These are phyloP conservation scores for Corythornis leucogaster DNA, from an alignment of 2,797 vertebrate species.

Conservation along the genomic window DNA sequence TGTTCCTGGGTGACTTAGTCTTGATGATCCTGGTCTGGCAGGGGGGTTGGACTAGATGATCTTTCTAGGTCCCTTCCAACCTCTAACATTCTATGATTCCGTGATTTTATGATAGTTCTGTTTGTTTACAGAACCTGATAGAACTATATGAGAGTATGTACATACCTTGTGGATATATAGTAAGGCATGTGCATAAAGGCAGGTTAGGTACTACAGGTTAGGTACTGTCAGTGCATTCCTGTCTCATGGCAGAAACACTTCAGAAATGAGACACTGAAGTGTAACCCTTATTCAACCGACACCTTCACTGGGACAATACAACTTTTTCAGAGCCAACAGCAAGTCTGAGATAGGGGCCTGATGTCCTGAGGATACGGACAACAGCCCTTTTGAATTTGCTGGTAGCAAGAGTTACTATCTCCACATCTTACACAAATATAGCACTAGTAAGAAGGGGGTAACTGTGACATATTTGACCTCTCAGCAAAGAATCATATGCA, in stretches of 20 bases:
- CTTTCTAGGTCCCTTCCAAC: no score
- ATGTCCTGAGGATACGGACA: background rate
- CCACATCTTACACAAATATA: background rate
- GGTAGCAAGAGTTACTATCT: background rate
- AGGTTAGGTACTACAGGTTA: background rate
- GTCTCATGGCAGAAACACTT: background rate
- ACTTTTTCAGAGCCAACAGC: background rate
- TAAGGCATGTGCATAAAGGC: background rate
- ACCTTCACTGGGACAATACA: background rate
- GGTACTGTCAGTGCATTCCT: background rate
- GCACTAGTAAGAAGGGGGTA: background rate
- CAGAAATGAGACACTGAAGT: background rate
- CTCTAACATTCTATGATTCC: no score
- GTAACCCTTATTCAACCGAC: background rate
- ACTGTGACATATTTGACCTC: background rate
- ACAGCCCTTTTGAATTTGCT: background rate
- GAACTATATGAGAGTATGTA: background rate
- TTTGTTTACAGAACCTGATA: background rate
- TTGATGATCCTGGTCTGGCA: no score
- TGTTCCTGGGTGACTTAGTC: no score
- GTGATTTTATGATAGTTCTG: background rate
- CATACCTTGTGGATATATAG: background rate
- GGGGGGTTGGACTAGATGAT: no score
- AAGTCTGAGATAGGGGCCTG: background rate
- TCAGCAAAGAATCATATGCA: background rate